These are phyloP conservation scores for Agraylea sexmaculata DNA, from an alignment of 1,140 invertebrate genomes.

Conservation along the genomic window DNA sequence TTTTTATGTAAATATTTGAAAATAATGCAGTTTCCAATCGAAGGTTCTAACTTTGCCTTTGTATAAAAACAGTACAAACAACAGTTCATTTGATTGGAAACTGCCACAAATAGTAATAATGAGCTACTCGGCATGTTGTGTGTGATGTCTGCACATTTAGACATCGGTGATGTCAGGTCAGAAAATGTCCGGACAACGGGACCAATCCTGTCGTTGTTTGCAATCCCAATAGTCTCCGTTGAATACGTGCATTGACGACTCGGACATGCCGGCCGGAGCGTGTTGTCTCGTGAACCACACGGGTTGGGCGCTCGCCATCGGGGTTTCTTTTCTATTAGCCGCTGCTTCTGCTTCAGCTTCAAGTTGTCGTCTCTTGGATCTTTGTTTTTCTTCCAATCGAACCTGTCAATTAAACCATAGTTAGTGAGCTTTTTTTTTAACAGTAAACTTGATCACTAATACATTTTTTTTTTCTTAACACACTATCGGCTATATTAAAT, in stretches of 20 bases:
- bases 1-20: too few relatives aligned
- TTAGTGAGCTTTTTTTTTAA: neutral
- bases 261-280: slow-evolving; percentile 30
- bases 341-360: slow-evolving; percentile 72
- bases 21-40: too few relatives aligned
- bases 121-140: too few relatives aligned
- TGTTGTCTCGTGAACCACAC: slow-evolving; percentile 73
- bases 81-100: too few relatives aligned
- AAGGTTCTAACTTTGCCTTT: too few relatives aligned
- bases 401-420: slow-evolving; percentile 24
- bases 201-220: slow-evolving; percentile 84
- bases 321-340: slow-evolving; percentile 57
- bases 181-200: slow-evolving; percentile 87
- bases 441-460: slow-evolving; percentile 3
- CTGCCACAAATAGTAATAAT: too few relatives aligned
- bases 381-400: slow-evolving; percentile 91
- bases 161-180: slow-evolving; percentile 33
- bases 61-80: too few relatives aligned
- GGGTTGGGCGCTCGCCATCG: slow-evolving; percentile 71
- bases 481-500: neutral
- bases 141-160: too few relatives aligned
- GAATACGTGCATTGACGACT: slow-evolving; percentile 73
- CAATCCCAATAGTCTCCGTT: slow-evolving; percentile 87
- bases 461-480: neutral
- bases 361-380: slow-evolving; percentile 53